Conservation (phyloP, 2,113 vertebrate genomes). For the Trogon surrucura region DNA sequence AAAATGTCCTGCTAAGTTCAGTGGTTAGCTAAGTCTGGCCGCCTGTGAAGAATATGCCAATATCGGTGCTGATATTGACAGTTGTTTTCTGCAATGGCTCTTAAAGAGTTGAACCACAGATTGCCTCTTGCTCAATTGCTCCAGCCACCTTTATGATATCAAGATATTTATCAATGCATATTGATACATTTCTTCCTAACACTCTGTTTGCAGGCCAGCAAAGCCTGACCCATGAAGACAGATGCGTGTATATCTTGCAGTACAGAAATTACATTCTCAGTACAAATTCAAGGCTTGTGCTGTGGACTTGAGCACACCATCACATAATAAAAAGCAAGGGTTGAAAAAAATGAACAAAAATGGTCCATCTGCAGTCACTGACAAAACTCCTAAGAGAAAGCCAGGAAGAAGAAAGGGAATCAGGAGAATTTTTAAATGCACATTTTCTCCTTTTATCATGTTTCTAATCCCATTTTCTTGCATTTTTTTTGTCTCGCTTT, state of each 20-base stretch:
- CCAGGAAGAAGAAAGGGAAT: background rate
- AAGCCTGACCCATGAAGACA: background rate
- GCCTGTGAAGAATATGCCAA: background rate
- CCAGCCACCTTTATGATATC: background rate
- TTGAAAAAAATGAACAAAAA: background rate
- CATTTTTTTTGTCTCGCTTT: background rate
- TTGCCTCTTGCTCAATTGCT: background rate
- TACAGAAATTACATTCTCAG: background rate
- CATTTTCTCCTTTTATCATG: background rate
- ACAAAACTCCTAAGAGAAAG: background rate
- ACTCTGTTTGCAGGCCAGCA: background rate
- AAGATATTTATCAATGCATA: background rate
- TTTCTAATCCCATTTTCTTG: constrained; percentile 31
- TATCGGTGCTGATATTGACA: background rate
- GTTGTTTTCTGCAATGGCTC: background rate
- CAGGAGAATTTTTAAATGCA: background rate
- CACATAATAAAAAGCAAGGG: background rate
- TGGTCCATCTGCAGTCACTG: background rate
- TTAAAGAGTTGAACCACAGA: background rate
- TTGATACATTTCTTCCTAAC: background rate
- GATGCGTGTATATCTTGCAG: background rate
- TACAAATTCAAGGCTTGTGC: background rate
- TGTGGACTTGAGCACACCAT: background rate
- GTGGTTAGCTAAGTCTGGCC: background rate
- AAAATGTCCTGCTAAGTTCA: background rate